These are phyloP conservation scores for Corticium candelabrum DNA, from an alignment of 37 sponge, comb jelly and placozoan genomes.

Conservation along the genomic window DNA sequence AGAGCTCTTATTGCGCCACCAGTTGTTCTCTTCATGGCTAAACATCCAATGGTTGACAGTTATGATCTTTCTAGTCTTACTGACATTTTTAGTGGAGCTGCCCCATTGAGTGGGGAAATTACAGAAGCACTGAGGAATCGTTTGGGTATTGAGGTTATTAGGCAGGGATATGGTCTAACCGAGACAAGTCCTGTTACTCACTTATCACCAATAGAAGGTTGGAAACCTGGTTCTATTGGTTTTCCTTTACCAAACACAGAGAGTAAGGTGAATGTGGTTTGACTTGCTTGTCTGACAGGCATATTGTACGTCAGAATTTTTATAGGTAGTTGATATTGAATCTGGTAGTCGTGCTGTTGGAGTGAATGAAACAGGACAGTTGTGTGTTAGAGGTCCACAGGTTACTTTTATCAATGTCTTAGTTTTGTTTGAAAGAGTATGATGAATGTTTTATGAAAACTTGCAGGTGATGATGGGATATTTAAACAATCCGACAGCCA, in stretches of 20 bases:
- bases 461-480: conserved; percentile 83
- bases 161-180: conserved; percentile 77
- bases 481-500: conserved; percentile 66
- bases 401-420: background rate
- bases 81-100: conserved; percentile 58
- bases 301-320: too few species aligned
- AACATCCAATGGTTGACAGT: conserved; percentile 57
- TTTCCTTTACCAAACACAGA: conserved; percentile 29
- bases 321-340: conserved; percentile 44
- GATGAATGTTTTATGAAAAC: too few species aligned
- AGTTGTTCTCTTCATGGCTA: conserved; percentile 65
- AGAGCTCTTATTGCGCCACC: conserved; percentile 59
- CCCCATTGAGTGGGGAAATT: conserved; percentile 66
- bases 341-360: conserved; percentile 20
- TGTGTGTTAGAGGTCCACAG: conserved; percentile 62
- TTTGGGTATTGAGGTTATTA: too few species aligned
- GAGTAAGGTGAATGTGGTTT: too few species aligned
- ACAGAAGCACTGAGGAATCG: too few species aligned
- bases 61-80: conserved; percentile 53
- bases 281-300: too few species aligned
- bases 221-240: conserved; percentile 54
- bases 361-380: conserved; percentile 44
- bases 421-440: background rate
- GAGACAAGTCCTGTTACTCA: conserved; percentile 69
- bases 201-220: conserved; percentile 10